Evolutionary conservation across 1,140 invertebrate genomes (phyloP), one percentile per base, ranked within the genome.

Genomic region (Theocolax elegans): DNA sequence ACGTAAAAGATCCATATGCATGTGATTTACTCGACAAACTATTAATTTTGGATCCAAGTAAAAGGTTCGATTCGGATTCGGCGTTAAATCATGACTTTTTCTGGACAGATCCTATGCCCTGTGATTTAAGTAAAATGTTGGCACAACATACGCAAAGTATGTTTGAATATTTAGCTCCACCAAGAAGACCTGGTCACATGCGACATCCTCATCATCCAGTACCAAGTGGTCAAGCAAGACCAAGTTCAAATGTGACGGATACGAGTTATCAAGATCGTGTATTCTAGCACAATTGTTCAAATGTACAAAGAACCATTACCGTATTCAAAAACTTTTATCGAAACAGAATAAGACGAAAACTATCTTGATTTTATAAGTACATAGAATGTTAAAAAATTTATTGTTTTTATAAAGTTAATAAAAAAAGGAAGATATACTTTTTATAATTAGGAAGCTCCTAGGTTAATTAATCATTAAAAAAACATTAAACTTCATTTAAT

Each of bases 31-130:
- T 99, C 0, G 97, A 99, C 79, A 97, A 95, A 82, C 85, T 99
- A 7, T 82, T 99, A 8, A 92, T 93, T 19, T 84, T 99, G 19
- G 96, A 99, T 87, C 98, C 98, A 0, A 89, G 90, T 1, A 97
- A 97, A 83, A 87, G 98, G 73, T 92, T 92, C 31, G 95, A 98
- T 83, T 92, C 96, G 0, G 97, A 99, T 79, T 92, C 92, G 1
- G 97, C 97, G 0, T 81, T 99, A 1, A 97, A 98, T 87, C 97
- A 99, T 77, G 96, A 98, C 79, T 99, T 99, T 83, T 99, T 99
- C 83, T 99, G 96, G 95, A 95, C 92, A 1, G 96, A 98, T 81
- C 97, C 98, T 29, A 94, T 97, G 92, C 96, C 97, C 0, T 92
- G 91, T 79, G 95, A 97, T 79, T 85, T 98, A 1, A 93, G 90